phyloP scores from a whole-genome alignment of 2,113 vertebrate species.

The Cygnus atratus region DNA sequence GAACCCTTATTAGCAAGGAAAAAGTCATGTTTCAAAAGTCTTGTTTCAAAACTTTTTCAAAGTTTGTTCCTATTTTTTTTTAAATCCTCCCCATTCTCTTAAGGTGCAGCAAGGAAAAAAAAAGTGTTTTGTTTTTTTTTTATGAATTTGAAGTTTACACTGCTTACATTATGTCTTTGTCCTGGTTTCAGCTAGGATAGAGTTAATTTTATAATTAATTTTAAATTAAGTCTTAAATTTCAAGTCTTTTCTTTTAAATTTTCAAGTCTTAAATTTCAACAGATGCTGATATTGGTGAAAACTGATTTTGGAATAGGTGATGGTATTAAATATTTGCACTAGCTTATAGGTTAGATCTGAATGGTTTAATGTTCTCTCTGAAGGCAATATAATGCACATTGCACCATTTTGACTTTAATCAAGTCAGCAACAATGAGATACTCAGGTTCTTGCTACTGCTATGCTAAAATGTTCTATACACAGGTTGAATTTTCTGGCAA shows the following conservation, averaged over 20 bases:
- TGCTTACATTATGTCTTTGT: not conserved
- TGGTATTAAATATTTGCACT: not conserved
- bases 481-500: not conserved
- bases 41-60: not conserved
- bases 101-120: not conserved
- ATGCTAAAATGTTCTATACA: not conserved
- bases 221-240: no score
- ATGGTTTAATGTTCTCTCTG: not conserved
- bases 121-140: no score
- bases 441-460: not conserved
- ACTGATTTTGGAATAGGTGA: not conserved
- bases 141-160: not conserved
- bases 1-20: not conserved
- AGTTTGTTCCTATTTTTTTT: not conserved
- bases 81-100: not conserved
- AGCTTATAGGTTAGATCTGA: not conserved
- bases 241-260: no score
- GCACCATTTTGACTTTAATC: not conserved
- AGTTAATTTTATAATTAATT: no score
- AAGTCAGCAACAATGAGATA: not conserved
- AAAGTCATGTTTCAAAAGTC: not conserved
- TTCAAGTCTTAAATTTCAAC: not conserved
- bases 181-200: no score
- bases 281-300: not conserved
- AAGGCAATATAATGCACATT: not conserved